Conservation (phyloP, 1,140 invertebrate genomes). For the Drosophila kurseongensis region DNA sequence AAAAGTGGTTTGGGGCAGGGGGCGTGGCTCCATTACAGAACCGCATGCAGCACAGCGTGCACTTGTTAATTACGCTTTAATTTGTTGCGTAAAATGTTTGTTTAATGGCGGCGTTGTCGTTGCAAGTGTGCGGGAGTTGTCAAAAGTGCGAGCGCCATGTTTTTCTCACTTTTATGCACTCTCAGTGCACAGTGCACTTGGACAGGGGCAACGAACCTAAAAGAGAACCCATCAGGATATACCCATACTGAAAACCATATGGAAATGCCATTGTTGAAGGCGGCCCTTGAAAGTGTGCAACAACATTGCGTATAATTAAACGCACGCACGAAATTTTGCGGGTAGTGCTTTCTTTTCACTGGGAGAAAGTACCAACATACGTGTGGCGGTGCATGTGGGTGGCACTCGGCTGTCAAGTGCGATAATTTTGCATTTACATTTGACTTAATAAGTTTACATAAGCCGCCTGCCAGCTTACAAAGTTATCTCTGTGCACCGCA, state of each 20-base stretch:
- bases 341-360: constrained; percentile 8
- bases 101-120: constrained; percentile 73
- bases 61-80: constrained; percentile 83
- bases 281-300: constrained; percentile 66
- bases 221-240: constrained; percentile 18
- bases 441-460: constrained; percentile 79
- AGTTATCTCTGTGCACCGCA: constrained; percentile 64
- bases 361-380: neutral
- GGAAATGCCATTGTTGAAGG: constrained; percentile 29
- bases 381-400: constrained; percentile 2
- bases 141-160: constrained; percentile 62
- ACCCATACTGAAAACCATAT: constrained; percentile 1
- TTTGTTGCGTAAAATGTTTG: constrained; percentile 82
- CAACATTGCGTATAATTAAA: constrained; percentile 76
- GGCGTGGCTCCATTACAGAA: constrained; percentile 44
- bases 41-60: constrained; percentile 66
- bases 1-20: neutral
- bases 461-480: constrained; percentile 58
- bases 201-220: constrained; percentile 1
- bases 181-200: neutral
- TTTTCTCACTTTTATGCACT: constrained; percentile 77
- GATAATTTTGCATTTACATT: constrained; percentile 82
- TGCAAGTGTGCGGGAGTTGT: constrained; percentile 35
- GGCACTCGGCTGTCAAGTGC: constrained; percentile 61
- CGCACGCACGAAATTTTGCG: constrained; percentile 57